A percentile compares a stretch with the other conserved stretches of the same genome.
phyloP scores from a whole-genome alignment of 1,140 invertebrate species.

The Calycopis cecrops region DNA sequence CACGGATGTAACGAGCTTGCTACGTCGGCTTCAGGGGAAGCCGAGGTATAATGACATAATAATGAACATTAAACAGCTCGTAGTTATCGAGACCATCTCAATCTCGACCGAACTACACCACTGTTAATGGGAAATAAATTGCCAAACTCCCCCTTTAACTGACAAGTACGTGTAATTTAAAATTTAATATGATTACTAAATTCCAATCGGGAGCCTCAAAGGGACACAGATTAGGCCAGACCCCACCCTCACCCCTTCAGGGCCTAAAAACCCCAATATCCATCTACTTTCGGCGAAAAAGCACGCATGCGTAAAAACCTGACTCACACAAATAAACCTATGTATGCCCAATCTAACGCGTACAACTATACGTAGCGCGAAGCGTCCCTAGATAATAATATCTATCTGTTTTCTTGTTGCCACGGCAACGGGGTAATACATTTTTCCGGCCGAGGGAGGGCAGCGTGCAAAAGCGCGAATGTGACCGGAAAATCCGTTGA shows the following conservation, averaged over 20 bases:
- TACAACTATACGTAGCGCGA: slow-evolving; percentile 28
- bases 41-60: no score
- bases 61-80: no score
- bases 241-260: slow-evolving; percentile 40
- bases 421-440: slow-evolving; percentile 63
- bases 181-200: slow-evolving; percentile 75
- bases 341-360: slow-evolving; percentile 60
- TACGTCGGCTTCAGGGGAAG: no score
- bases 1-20: no score
- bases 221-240: slow-evolving; percentile 68
- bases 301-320: slow-evolving; percentile 71
- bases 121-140: slow-evolving; percentile 69
- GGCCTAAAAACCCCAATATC: slow-evolving; percentile 69
- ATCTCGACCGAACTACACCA: slow-evolving; percentile 38
- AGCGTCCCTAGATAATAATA: slow-evolving; percentile 45
- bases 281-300: slow-evolving; percentile 66
- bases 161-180: slow-evolving; percentile 70
- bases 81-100: slow-evolving; percentile 9
- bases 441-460: slow-evolving; percentile 39
- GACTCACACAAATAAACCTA: slow-evolving; percentile 57
- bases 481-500: slow-evolving; percentile 18
- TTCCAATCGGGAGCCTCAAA: slow-evolving; percentile 70
- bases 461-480: slow-evolving; percentile 24
- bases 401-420: slow-evolving; percentile 57
- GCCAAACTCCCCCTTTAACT: slow-evolving; percentile 53